Percentiles rank a stretch among this genome's conserved stretches.
These are phyloP conservation scores for Cheumatopsyche charites DNA, from an alignment of 1,140 invertebrate genomes.

Conservation along the genomic window DNA sequence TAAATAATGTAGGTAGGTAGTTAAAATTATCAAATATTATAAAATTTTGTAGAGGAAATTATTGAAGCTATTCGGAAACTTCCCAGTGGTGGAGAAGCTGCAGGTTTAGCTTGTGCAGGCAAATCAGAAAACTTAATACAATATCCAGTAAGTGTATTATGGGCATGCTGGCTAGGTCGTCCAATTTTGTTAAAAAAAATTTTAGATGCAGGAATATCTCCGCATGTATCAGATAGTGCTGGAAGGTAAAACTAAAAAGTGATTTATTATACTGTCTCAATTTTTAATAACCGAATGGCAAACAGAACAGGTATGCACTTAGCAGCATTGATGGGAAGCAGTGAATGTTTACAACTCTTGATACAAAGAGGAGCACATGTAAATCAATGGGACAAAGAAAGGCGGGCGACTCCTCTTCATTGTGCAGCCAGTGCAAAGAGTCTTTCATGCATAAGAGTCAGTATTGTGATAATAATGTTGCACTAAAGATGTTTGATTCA, in stretches of 20 bases:
- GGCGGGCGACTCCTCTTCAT: conserved; percentile 75
- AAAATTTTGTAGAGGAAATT: conserved; percentile 37
- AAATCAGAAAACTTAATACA: conserved; percentile 22
- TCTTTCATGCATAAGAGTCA: conserved; percentile 59
- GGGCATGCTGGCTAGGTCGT: conserved; percentile 63
- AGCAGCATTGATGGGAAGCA: conserved; percentile 71
- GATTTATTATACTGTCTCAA: conserved; percentile 6
- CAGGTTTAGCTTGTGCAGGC: conserved; percentile 23
- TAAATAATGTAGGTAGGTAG: no score
- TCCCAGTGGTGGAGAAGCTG: conserved; percentile 48
- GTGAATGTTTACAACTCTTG: conserved; percentile 68
- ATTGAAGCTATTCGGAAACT: conserved; percentile 45
- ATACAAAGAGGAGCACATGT: conserved; percentile 69
- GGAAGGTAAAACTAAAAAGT: conserved; percentile 57
- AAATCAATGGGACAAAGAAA: conserved; percentile 68
- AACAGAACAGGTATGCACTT: conserved; percentile 77
- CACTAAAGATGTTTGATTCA: not conserved
- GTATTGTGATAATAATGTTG: conserved; percentile 3
- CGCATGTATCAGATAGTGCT: conserved; percentile 56
- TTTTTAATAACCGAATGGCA: not conserved
- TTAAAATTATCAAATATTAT: no score
- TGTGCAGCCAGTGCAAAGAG: conserved; percentile 74
- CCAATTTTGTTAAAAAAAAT: conserved; percentile 54
- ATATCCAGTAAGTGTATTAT: conserved; percentile 49
- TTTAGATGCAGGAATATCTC: conserved; percentile 55